Evolutionary conservation across 2,113 vertebrate genomes (phyloP), one percentile per base, ranked within the genome.

Genomic region (Scomber japonicus): DNA sequence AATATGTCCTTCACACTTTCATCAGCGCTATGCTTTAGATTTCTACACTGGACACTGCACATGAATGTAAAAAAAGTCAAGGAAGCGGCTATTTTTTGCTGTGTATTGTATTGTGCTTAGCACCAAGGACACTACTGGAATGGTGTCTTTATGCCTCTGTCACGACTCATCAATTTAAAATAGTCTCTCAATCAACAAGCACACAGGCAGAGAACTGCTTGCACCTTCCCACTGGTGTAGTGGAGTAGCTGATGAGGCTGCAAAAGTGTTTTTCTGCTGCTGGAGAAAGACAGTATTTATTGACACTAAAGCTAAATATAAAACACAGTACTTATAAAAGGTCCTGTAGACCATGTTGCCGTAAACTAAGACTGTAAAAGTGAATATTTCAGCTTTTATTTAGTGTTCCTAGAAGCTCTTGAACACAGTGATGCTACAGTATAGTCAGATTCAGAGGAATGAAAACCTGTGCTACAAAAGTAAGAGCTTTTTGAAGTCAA

Each of bases 161-260:
- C 54, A 64, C 8, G 45, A 83, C 50, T 85, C 80, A 67, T 76
- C 67, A 62, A 24, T 46, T 44, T 57, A 55, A 84, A 81, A 81
- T 60, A 71, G 21, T 30, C 12, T 59, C 14, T 17, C 40, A 31
- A 55, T 71, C 57, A 69, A 49, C 13, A 35, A 53, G 12, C 17
- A 19, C 55, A 30, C 40, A 54, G 46, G 60, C 48, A 68, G 17
- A 72, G 56, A 65, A 54, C 17, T 51, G 72, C n/a, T 13, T 17
- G 49, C 21, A 24, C 57, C 5, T 45, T 63, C 35, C 21, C 45
- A 19, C 56, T 72, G 48, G 63, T 45, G 54, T 5, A 69, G 27
- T 24, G 9, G 35, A 48, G 4, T 12, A 55, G 19, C n/a, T 49
- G n/a, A 7, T 40, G 35, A 40, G 9, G 35, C 35, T 35, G 35